These are phyloP conservation scores for Drosophila sechellia DNA, from an alignment of 1,140 invertebrate genomes.

Conservation along the genomic window DNA sequence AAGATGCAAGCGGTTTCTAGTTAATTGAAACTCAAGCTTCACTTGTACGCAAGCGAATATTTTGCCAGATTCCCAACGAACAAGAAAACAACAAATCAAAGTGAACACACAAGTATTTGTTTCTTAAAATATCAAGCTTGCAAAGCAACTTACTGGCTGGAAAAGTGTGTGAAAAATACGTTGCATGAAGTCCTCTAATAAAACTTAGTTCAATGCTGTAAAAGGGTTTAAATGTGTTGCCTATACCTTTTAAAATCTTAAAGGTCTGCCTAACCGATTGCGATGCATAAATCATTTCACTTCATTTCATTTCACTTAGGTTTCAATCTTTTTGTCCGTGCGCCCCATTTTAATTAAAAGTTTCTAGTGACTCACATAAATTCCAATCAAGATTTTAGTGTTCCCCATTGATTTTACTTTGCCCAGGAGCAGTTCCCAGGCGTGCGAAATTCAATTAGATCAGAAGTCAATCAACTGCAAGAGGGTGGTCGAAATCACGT, in stretches of 20 bases:
- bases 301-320: conserved; percentile 32
- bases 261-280: not conserved
- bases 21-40: conserved; percentile 16
- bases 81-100: not conserved
- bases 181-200: not conserved
- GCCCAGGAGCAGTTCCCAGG: conserved; percentile 36
- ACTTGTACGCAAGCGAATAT: not conserved
- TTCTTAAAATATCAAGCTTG: not conserved
- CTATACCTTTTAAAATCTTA: not conserved
- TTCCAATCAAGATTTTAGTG: conserved; percentile 52
- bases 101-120: not conserved
- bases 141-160: not conserved
- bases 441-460: conserved; percentile 63
- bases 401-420: conserved; percentile 54
- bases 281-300: conserved; percentile 41
- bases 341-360: conserved; percentile 57
- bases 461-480: conserved; percentile 48
- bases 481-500: conserved; percentile 11
- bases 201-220: not conserved
- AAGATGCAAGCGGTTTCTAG: not conserved
- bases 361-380: conserved; percentile 55
- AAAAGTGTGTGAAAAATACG: not conserved
- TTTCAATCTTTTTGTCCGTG: conserved; percentile 17
- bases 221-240: not conserved
- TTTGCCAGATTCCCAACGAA: not conserved